Conservation (phyloP, 2,888 invertebrate species). For the Leucozona laternaria region DNA sequence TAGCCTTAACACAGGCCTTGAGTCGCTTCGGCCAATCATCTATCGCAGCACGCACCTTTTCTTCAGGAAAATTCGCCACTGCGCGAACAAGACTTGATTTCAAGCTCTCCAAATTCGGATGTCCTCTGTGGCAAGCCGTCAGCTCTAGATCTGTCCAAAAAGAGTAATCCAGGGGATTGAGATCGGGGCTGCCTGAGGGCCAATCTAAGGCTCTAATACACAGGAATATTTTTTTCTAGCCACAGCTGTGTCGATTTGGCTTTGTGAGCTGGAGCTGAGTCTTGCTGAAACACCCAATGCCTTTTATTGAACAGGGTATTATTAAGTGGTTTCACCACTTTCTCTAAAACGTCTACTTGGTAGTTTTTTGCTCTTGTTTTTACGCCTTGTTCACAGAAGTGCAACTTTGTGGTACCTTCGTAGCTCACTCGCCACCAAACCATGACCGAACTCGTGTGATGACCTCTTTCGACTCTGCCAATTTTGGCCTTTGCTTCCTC, state of each 20-base stretch:
- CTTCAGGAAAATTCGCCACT: no score
- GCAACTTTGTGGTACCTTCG: constrained; percentile 14
- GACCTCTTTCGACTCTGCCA: constrained; percentile 16
- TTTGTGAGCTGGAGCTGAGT: constrained; percentile 18
- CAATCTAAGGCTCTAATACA: no score
- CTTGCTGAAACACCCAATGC: constrained; percentile 20
- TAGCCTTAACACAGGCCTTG: no score
- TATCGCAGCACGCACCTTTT: no score
- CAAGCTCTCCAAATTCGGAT: no score
- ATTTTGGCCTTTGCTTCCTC: background rate
- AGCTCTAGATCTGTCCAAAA: no score
- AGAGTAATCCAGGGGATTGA: no score
- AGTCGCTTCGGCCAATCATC: no score
- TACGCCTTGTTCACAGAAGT: constrained; percentile 43
- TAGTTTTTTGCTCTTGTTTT: constrained; percentile 41
- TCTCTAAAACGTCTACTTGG: constrained; percentile 36
- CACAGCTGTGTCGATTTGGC: background rate
- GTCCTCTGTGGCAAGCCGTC: no score
- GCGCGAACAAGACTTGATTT: no score
- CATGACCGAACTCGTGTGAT: constrained; percentile 37
- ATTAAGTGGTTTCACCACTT: no score
- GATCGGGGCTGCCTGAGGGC: no score
- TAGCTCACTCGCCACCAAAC: constrained; percentile 27
- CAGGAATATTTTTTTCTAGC: background rate
- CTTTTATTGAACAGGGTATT: background rate